Conservation (phyloP, 2,888 invertebrate species). For the Latrodectus hesperus region DNA sequence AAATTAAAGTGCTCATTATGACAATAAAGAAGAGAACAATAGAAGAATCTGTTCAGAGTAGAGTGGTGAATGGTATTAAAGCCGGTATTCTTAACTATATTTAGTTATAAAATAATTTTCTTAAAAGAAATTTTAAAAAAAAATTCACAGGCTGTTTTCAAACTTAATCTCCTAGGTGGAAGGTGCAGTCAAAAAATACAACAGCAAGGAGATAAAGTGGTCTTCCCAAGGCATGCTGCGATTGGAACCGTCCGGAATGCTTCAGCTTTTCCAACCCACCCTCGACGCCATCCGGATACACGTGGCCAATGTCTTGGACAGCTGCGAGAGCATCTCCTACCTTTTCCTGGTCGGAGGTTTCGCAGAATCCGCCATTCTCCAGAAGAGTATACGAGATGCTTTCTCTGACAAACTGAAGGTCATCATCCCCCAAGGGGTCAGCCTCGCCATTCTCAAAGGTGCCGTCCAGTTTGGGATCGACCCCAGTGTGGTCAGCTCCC, state of each 20-base stretch:
- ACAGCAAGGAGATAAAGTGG: constrained; percentile 76
- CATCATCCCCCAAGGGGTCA: constrained; percentile 77
- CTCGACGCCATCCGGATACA: constrained; percentile 76
- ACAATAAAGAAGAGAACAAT: too few relatives aligned
- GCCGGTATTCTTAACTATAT: too few relatives aligned
- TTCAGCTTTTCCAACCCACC: constrained; percentile 76
- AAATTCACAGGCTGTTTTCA: background rate
- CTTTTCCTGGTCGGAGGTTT: constrained; percentile 79
- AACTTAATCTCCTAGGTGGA: constrained; percentile 75
- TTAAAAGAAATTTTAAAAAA: too few relatives aligned
- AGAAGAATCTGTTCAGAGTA: too few relatives aligned
- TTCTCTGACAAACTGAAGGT: constrained; percentile 75
- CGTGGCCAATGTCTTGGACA: constrained; percentile 76
- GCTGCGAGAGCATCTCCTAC: constrained; percentile 75
- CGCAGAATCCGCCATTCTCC: constrained; percentile 78
- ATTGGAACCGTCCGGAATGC: constrained; percentile 77
- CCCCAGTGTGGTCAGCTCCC: constrained; percentile 77
- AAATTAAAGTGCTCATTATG: too few relatives aligned
- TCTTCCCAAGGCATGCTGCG: constrained; percentile 78
- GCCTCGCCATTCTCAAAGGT: constrained; percentile 78
- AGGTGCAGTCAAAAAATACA: constrained; percentile 76
- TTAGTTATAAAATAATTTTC: too few relatives aligned
- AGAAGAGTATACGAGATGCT: constrained; percentile 77
- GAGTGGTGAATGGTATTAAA: too few relatives aligned
- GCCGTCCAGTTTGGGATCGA: constrained; percentile 78